These are phyloP conservation scores for Orientallactaga bullata DNA, from an alignment of 2,113 vertebrate genomes.

Conservation along the genomic window DNA sequence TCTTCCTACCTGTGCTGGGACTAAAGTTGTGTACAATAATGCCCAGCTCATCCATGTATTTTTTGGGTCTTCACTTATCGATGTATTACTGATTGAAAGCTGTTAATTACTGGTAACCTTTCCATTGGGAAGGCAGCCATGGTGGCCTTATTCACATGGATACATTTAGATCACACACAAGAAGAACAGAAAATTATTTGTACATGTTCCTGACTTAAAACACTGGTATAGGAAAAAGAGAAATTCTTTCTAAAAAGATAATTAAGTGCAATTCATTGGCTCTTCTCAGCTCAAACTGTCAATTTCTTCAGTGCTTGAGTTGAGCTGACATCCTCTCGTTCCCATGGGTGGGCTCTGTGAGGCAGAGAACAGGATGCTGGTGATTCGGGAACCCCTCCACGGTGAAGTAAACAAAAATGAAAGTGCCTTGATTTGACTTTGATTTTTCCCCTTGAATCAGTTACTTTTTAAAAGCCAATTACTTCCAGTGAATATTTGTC, in stretches of 20 bases:
- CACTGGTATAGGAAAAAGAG: background rate
- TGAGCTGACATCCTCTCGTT: background rate
- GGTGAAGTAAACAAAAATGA: constrained; percentile 38
- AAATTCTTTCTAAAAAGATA: background rate
- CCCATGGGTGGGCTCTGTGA: too few relatives aligned
- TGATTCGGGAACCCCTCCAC: background rate
- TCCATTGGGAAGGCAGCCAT: background rate
- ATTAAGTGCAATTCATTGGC: background rate
- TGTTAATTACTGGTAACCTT: background rate
- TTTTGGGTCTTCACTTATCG: background rate
- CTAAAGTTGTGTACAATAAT: too few relatives aligned
- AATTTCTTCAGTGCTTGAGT: background rate
- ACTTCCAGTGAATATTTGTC: constrained; percentile 58
- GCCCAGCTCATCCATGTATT: too few relatives aligned
- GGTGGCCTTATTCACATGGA: background rate
- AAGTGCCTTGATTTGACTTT: constrained; percentile 55
- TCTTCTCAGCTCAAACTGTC: background rate
- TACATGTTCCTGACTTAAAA: background rate
- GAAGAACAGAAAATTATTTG: background rate
- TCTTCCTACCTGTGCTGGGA: too few relatives aligned
- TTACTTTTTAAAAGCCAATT: constrained; percentile 60
- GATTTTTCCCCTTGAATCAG: constrained; percentile 49
- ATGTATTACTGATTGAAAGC: background rate
- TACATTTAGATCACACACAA: background rate
- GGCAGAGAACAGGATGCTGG: background rate